Percentiles rank a stretch among this genome's conserved stretches.
Conservation (phyloP, 2,888 invertebrate species). For the Volucella inflata region DNA sequence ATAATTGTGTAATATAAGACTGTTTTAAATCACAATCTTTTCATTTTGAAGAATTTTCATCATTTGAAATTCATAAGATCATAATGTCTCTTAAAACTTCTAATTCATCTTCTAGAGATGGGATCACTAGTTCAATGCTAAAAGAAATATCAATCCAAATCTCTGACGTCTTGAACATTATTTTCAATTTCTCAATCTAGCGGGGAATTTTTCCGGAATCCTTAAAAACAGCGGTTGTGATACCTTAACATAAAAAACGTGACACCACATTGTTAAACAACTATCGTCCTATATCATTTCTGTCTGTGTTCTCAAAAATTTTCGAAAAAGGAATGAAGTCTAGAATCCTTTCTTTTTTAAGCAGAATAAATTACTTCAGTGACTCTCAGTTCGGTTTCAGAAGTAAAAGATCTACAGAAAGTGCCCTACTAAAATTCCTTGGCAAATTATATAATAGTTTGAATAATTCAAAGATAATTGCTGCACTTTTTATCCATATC, state of each 20-base stretch:
- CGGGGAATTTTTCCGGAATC: not conserved
- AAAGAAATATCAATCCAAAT: slow-evolving; percentile 13
- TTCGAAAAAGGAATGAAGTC: too few species aligned
- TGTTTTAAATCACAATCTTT: too few species aligned
- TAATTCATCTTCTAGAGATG: not conserved
- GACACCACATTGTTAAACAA: too few species aligned
- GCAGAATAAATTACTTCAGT: too few species aligned
- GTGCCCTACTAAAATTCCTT: too few species aligned
- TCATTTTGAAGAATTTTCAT: too few species aligned
- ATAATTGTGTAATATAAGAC: slow-evolving; percentile 1
- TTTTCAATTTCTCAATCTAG: slow-evolving; percentile 1
- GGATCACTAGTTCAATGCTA: not conserved
- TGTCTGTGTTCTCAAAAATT: too few species aligned
- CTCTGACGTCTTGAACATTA: not conserved
- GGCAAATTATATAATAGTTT: not conserved
- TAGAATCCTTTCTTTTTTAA: too few species aligned
- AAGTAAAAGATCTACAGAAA: too few species aligned
- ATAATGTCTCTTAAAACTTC: too few species aligned
- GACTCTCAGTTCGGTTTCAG: too few species aligned
- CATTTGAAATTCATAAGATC: not conserved
- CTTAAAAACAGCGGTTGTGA: slow-evolving; percentile 11
- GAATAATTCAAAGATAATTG: slow-evolving; percentile 6
- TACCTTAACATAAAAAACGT: slow-evolving; percentile 1
- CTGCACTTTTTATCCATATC: slow-evolving; percentile 1
- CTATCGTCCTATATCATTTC: too few species aligned